These are phyloP conservation scores for Plagodis dolabraria DNA, from an alignment of 2,888 invertebrate genomes.

Conservation along the genomic window DNA sequence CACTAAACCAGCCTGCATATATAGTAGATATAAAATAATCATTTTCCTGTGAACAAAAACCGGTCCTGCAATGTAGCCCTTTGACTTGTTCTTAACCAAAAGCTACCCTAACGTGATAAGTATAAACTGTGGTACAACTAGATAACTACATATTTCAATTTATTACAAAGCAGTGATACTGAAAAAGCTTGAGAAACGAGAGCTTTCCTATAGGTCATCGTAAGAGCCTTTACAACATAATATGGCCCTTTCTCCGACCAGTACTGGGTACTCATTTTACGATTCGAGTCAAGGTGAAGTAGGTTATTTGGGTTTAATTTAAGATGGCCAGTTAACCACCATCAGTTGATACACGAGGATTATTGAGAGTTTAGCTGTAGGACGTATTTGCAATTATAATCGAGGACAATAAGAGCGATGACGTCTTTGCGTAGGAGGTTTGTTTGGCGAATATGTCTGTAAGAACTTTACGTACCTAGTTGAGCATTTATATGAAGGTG, in stretches of 20 bases:
- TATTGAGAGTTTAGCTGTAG: slow-evolving; percentile 39
- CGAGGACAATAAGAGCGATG: slow-evolving; percentile 61
- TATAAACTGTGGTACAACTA: too few species aligned
- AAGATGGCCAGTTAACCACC: not conserved
- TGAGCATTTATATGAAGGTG: slow-evolving; percentile 13
- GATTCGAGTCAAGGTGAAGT: slow-evolving; percentile 15
- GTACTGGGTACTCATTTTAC: not conserved
- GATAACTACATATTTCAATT: too few species aligned
- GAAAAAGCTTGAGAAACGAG: too few species aligned
- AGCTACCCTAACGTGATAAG: too few species aligned
- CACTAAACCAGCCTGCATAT: too few species aligned
- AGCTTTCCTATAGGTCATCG: too few species aligned
- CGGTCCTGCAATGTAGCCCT: too few species aligned
- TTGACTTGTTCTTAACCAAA: too few species aligned
- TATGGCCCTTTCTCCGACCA: slow-evolving; percentile 15
- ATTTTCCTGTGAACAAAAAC: too few species aligned
- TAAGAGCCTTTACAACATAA: not conserved
- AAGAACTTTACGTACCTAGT: slow-evolving; percentile 10
- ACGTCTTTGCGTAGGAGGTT: slow-evolving; percentile 54
- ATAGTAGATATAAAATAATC: too few species aligned
- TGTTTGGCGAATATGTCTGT: slow-evolving; percentile 56
- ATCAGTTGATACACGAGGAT: not conserved
- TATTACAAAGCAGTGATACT: too few species aligned
- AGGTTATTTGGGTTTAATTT: slow-evolving; percentile 11
- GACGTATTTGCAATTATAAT: slow-evolving; percentile 48